Evolutionary conservation across 1,140 invertebrate genomes (phyloP).

Genomic region (Aphelinus atriplicis): DNA sequence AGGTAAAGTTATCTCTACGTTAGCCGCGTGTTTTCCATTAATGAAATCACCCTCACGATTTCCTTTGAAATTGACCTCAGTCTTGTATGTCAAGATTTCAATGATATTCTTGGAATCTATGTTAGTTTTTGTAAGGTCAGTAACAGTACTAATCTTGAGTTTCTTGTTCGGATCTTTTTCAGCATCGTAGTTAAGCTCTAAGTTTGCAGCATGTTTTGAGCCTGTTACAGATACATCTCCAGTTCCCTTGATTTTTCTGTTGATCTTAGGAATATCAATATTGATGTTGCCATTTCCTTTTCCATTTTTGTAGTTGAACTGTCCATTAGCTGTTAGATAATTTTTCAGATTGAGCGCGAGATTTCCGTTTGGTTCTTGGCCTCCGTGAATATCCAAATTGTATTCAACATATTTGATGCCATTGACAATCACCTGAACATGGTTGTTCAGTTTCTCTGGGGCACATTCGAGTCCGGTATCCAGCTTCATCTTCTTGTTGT

Average conservation of each 20-base stretch:
- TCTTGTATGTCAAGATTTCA: conserved; percentile 66
- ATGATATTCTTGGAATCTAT: conserved; percentile 75
- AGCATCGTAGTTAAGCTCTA: conserved; percentile 74
- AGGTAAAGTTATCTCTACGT: conserved; percentile 69
- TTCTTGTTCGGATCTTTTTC: conserved; percentile 75
- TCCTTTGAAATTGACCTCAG: conserved; percentile 68
- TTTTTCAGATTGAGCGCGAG: conserved; percentile 57
- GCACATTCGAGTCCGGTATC: conserved; percentile 66
- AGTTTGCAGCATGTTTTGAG: conserved; percentile 67
- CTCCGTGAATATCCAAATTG: conserved; percentile 59
- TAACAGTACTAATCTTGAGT: conserved; percentile 71
- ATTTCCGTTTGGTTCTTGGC: conserved; percentile 54
- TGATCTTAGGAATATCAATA: conserved; percentile 62
- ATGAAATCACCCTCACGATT: conserved; percentile 56
- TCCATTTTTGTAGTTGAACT: conserved; percentile 56
- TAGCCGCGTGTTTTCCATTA: conserved; percentile 61
- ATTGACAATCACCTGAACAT: conserved; percentile 64
- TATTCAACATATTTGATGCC: conserved; percentile 68
- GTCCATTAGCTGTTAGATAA: conserved; percentile 56
- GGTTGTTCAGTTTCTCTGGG: conserved; percentile 65
- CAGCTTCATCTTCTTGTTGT: conserved; percentile 68
- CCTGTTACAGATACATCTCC: conserved; percentile 69
- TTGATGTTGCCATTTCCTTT: conserved; percentile 61
- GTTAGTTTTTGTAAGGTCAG: conserved; percentile 66
- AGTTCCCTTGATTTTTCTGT: conserved; percentile 71